These are phyloP conservation scores for Hippocampus abdominalis DNA, from an alignment of 2,113 vertebrate species.

Conservation along the genomic window DNA sequence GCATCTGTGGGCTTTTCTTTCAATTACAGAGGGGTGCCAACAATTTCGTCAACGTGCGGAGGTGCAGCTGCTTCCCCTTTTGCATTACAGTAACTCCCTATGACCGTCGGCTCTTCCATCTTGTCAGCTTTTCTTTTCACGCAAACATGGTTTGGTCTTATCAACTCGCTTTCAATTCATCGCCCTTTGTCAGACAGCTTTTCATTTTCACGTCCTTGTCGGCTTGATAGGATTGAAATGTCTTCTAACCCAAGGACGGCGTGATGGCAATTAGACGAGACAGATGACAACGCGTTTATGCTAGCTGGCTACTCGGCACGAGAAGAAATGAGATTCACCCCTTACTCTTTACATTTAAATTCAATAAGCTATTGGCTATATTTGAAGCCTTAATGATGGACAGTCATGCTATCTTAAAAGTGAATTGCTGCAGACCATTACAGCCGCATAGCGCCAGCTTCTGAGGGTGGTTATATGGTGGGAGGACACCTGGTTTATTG, in stretches of 20 bases:
- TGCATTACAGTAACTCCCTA: neutral
- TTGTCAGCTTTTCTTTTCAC: neutral
- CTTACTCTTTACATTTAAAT: neutral
- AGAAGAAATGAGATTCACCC: neutral
- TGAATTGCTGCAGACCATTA: constrained; percentile 9
- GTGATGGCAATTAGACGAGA: neutral
- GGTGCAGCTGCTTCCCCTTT: neutral
- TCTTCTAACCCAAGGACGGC: constrained; percentile 17
- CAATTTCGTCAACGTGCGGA: too few species aligned
- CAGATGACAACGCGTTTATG: neutral
- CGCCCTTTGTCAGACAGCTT: constrained; percentile 14
- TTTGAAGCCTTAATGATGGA: neutral
- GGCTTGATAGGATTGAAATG: constrained; percentile 27
- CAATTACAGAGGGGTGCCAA: too few species aligned
- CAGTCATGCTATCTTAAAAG: neutral
- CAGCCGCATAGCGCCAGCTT: constrained; percentile 9
- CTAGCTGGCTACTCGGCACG: neutral
- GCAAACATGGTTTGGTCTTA: constrained; percentile 2
- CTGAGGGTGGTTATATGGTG: constrained; percentile 1
- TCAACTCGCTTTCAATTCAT: constrained; percentile 36
- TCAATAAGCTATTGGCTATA: neutral
- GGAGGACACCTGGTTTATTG: constrained; percentile 41
- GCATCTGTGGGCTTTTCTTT: too few species aligned
- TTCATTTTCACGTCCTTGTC: constrained; percentile 35
- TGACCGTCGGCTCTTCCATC: neutral